phyloP scores from a whole-genome alignment of 1,140 invertebrate species.

The Ceratosolen fusciceps region DNA sequence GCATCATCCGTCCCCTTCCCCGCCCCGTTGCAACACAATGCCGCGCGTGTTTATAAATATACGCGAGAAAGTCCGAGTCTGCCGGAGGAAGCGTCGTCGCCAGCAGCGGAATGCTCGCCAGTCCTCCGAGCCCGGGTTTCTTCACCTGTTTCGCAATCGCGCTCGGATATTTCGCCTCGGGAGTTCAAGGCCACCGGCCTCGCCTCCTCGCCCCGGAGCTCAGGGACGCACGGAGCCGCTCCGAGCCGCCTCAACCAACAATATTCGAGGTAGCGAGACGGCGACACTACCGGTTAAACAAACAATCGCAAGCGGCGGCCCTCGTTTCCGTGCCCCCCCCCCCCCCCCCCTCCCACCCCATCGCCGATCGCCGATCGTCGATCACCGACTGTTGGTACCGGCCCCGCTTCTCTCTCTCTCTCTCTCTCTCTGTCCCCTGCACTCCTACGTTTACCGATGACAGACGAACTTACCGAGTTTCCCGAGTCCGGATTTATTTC shows the following conservation, averaged over 20 bases:
- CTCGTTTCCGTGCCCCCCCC: neutral
- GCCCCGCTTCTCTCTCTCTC: conserved; percentile 36
- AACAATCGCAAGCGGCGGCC: neutral
- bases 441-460: neutral
- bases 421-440: conserved; percentile 24
- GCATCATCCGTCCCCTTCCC: neutral
- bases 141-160: conserved; percentile 44
- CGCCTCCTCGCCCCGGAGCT: neutral
- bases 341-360: neutral
- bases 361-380: too few relatives aligned
- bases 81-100: neutral
- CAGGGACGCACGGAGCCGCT: neutral
- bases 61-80: too few relatives aligned
- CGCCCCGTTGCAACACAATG: neutral
- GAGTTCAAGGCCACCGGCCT: conserved; percentile 37
- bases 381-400: too few relatives aligned
- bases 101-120: too few relatives aligned
- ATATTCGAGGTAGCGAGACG: neutral
- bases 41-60: neutral
- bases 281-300: neutral
- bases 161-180: conserved; percentile 17
- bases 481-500: too few relatives aligned
- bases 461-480: neutral
- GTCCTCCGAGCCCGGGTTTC: conserved; percentile 12
- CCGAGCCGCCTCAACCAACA: neutral